Evolutionary conservation across 2,888 invertebrate genomes (phyloP).

Genomic region (Limenitis camilla): DNA sequence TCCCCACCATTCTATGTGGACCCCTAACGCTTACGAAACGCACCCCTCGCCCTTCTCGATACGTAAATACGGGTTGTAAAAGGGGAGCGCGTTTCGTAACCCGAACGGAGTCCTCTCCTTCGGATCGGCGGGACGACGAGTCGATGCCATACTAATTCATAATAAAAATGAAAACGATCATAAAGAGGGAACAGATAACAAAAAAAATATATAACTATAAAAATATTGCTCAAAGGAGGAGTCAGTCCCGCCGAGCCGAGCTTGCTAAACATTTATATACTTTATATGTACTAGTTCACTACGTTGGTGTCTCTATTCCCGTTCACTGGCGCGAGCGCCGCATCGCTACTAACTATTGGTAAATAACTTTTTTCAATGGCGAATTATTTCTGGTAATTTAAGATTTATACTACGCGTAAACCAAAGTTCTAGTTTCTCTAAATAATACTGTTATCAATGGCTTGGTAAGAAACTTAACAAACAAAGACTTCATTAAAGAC

Average conservation of each 20-base stretch:
- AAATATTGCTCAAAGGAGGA: slow-evolving; percentile 41
- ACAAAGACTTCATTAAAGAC: slow-evolving; percentile 46
- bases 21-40: slow-evolving; percentile 45
- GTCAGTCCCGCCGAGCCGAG: slow-evolving; percentile 45
- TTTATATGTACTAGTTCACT: slow-evolving; percentile 62
- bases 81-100: slow-evolving; percentile 42
- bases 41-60: slow-evolving; percentile 31
- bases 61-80: slow-evolving; percentile 32
- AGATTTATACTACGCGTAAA: slow-evolving; percentile 60
- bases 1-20: slow-evolving; percentile 40
- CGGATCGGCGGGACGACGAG: slow-evolving; percentile 46
- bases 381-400: slow-evolving; percentile 56
- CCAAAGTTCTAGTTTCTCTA: slow-evolving; percentile 66
- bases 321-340: slow-evolving; percentile 56
- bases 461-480: slow-evolving; percentile 70
- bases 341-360: slow-evolving; percentile 60
- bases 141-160: slow-evolving; percentile 23
- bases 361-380: slow-evolving; percentile 48
- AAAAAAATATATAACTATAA: slow-evolving; percentile 66
- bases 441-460: slow-evolving; percentile 75
- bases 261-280: slow-evolving; percentile 45
- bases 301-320: slow-evolving; percentile 72
- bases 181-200: slow-evolving; percentile 62
- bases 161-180: too few species aligned
- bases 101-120: slow-evolving; percentile 34